These are phyloP conservation scores for Temnothorax ravouxi DNA, from an alignment of 2,888 invertebrate genomes.

Conservation along the genomic window DNA sequence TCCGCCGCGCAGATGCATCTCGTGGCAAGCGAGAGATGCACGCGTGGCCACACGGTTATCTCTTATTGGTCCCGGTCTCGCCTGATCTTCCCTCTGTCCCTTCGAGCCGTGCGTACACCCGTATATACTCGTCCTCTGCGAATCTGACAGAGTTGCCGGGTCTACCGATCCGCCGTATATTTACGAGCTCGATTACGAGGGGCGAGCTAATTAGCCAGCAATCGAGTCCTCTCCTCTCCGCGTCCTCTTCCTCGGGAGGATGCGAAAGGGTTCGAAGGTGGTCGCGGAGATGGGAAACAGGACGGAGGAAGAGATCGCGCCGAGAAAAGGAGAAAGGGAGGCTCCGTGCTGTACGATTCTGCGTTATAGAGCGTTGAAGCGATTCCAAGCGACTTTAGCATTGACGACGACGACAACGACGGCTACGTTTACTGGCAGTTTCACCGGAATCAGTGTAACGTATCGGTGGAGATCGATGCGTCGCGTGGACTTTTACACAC, in stretches of 20 bases:
- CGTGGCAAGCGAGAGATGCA: constrained; percentile 26
- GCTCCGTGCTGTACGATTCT: neutral
- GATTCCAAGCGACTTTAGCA: constrained; percentile 12
- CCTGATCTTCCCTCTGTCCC: constrained; percentile 39
- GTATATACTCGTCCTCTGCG: constrained; percentile 39
- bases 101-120: constrained; percentile 44
- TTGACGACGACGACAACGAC: neutral
- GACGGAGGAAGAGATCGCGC: neutral
- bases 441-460: constrained; percentile 2
- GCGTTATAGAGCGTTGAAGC: neutral
- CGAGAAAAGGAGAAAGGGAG: neutral
- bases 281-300: neutral
- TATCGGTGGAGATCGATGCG: constrained; percentile 30
- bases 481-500: constrained; percentile 27
- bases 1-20: constrained; percentile 36
- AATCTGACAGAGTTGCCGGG: constrained; percentile 68
- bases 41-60: constrained; percentile 44
- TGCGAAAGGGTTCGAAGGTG: neutral
- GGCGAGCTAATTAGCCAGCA: constrained; percentile 60
- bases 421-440: constrained; percentile 18
- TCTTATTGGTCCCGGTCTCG: constrained; percentile 41
- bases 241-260: neutral
- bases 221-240: constrained; percentile 48
- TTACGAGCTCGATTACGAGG: constrained; percentile 62
- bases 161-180: constrained; percentile 59